These are phyloP conservation scores for Mirounga angustirostris DNA, from an alignment of 2,113 vertebrate genomes.

Conservation along the genomic window DNA sequence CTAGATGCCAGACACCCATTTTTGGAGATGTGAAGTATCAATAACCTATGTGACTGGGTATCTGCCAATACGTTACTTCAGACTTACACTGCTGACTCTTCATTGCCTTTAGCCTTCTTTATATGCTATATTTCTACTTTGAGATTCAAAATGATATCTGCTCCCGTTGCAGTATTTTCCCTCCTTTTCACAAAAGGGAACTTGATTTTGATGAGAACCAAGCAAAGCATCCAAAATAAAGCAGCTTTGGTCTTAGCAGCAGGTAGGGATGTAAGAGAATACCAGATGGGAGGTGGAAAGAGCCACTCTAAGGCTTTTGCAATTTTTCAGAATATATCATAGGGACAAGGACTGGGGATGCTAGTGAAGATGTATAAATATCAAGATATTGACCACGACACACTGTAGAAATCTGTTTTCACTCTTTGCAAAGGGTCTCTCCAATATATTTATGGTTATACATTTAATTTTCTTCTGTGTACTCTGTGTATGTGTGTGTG, in stretches of 20 bases:
- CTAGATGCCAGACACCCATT: not conserved
- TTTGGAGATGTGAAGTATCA: not conserved
- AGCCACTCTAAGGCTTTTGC: not conserved
- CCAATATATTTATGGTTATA: not conserved
- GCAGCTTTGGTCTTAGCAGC: not conserved
- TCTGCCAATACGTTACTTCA: not conserved
- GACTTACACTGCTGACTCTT: not conserved
- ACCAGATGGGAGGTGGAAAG: not conserved
- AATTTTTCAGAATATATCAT: not conserved
- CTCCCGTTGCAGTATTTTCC: not conserved
- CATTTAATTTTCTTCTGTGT: not conserved
- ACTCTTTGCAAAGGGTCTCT: not conserved
- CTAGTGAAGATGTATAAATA: not conserved
- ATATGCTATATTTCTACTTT: not conserved
- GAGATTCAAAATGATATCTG: constrained; percentile 19
- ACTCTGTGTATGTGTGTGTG: not conserved
- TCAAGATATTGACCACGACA: not conserved
- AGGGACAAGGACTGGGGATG: not conserved
- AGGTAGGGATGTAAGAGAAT: accelerated
- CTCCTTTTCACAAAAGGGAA: not conserved
- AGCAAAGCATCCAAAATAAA: not conserved
- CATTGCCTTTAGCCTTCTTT: not conserved
- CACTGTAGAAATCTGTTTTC: not conserved
- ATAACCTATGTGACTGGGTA: not conserved
- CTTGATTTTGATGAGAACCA: not conserved